Percentiles rank a stretch among this genome's conserved stretches.
These are phyloP conservation scores for Notolepis coatsorum DNA, from an alignment of 2,797 vertebrate genomes.

Conservation along the genomic window DNA sequence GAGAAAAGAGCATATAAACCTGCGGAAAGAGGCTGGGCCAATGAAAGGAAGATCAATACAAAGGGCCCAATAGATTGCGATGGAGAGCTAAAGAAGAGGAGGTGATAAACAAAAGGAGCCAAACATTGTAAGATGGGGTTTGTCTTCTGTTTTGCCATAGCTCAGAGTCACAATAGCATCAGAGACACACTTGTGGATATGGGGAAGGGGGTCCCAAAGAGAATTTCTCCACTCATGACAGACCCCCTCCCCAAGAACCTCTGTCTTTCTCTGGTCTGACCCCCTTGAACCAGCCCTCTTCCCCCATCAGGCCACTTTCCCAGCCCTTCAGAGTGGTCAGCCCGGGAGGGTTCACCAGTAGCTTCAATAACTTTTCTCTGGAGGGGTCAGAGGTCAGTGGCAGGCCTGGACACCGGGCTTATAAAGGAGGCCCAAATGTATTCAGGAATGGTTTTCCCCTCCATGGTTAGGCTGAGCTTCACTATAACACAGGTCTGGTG, in stretches of 20 bases:
- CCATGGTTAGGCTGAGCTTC: constrained; percentile 18
- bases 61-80: constrained; percentile 64
- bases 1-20: constrained; percentile 68
- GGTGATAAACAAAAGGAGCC: constrained; percentile 65
- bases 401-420: constrained; percentile 69
- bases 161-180: constrained; percentile 63
- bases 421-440: constrained; percentile 66
- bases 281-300: constrained; percentile 45
- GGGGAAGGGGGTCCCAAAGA: constrained; percentile 49
- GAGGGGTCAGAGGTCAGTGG: constrained; percentile 71
- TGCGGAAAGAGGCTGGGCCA: constrained; percentile 60
- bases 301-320: constrained; percentile 69
- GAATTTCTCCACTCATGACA: constrained; percentile 56
- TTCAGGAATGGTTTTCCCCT: constrained; percentile 60
- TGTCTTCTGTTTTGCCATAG: constrained; percentile 65
- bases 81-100: constrained; percentile 58
- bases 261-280: constrained; percentile 48
- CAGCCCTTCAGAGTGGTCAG: constrained; percentile 65
- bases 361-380: constrained; percentile 69
- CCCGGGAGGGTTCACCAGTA: constrained; percentile 51
- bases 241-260: constrained; percentile 37
- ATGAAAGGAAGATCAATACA: constrained; percentile 63
- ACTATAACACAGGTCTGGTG: constrained; percentile 41
- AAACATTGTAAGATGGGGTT: constrained; percentile 65
- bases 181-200: constrained; percentile 70